Conservation (phyloP, 2,888 invertebrate species). For the Ectemnius cavifrons region DNA sequence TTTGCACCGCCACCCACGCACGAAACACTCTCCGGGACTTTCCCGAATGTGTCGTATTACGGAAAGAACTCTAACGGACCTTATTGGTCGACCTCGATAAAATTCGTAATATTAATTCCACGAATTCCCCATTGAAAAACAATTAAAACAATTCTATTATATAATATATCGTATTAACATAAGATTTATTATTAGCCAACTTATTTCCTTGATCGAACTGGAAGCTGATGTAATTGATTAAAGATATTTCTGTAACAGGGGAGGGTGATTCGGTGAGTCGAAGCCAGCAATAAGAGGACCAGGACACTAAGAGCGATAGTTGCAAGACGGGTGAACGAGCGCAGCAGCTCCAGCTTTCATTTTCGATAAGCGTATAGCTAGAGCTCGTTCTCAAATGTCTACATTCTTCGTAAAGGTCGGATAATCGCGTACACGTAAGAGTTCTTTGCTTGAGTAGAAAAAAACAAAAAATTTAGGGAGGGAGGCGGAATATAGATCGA, state of each 20-base stretch:
- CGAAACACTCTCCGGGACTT: conserved; percentile 46
- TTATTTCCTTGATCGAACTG: no score
- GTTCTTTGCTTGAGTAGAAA: not conserved
- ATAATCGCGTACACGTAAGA: conserved; percentile 32
- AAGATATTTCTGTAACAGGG: conserved; percentile 21
- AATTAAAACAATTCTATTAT: no score
- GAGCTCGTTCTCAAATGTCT: conserved; percentile 46
- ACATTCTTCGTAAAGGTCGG: conserved; percentile 51
- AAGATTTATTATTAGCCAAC: no score
- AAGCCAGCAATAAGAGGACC: conserved; percentile 28
- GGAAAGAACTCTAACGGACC: conserved; percentile 23
- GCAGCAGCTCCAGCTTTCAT: conserved; percentile 46
- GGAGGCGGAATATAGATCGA: no score
- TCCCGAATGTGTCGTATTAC: conserved; percentile 46
- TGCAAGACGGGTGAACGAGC: conserved; percentile 43
- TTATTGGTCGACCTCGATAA: no score
- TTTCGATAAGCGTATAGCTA: no score
- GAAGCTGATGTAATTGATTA: no score
- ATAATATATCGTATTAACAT: no score
- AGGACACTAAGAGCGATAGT: conserved; percentile 53
- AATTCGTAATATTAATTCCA: no score
- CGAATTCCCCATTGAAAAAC: no score
- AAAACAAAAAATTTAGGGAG: no score
- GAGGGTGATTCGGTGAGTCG: no score
- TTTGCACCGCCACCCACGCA: conserved; percentile 37